Base-by-base conservation (phyloP, 2,888 invertebrate genomes). In the Rhagophthalmus giganteus region DNA sequence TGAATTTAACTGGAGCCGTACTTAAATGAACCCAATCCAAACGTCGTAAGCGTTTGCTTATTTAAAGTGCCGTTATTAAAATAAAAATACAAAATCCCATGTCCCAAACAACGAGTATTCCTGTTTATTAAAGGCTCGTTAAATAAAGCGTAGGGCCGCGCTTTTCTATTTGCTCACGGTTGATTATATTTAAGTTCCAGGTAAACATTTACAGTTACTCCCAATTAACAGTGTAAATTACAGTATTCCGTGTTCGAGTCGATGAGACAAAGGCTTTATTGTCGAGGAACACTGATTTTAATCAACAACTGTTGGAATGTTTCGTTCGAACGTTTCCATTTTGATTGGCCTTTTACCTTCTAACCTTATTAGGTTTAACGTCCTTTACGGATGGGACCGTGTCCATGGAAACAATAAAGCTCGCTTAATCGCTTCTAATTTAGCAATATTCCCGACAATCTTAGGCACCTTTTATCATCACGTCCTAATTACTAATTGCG, bases 11-110 rank as follows among this genome's bases (percentile, higher is more conserved):
- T 54, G 55, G 62, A 63, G 66, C 66, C 55, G 62, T 59, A 60
- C 63, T 62, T 60, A 64, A 69, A 65, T 66, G 65, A 65, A 65
- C 63, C 61, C 58, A 56, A 66, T 65, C 65, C 65, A 66, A 68
- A 68, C 66, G 39, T 48, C 40, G 24, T 37, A 39, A 45, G 42
- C 55, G 55, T 32, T 26, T 31, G 37, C 46, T 49, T 58, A 50
- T 55, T 58, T 54, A 47, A 53, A 45, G 46, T 48, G 33, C 46
- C 34, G 41, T 54, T 54, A 47, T 51, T 57, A 41, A 46, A 51
- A 49, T 50, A 42, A 42, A 31, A 41, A 34, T 35, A 31, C 34
- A 35, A 26, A 7, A n/a, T n/a, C n/a, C 7, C 20, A 32, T 16
- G 24, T 26, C 10, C 15, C 16, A 13, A 28, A 11, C 12, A 33